Percentiles rank a stretch among this genome's conserved stretches.
These are phyloP conservation scores for Percopsis transmontana DNA, from an alignment of 2,113 vertebrate species.

Conservation along the genomic window DNA sequence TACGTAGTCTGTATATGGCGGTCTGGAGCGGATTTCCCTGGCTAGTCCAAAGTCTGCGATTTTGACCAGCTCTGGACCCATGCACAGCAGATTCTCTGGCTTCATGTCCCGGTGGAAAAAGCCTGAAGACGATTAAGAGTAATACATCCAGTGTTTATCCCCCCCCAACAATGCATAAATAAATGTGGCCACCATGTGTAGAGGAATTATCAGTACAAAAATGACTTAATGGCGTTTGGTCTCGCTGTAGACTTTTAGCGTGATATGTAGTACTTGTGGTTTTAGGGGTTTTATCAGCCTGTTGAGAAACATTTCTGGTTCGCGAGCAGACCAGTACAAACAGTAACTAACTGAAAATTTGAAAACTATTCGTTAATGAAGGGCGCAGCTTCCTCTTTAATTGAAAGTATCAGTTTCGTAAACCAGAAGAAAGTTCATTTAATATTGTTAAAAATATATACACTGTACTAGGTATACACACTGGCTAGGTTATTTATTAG, in stretches of 20 bases:
- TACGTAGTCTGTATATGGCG: constrained; percentile 97
- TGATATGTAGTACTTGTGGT: neutral
- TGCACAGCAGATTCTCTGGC: constrained; percentile 96
- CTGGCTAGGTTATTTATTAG: too few relatives aligned
- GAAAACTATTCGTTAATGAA: too few relatives aligned
- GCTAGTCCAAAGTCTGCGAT: constrained; percentile 98
- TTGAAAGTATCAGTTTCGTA: too few relatives aligned
- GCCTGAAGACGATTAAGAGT: constrained; percentile 68
- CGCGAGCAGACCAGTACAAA: too few relatives aligned
- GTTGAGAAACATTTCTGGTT: neutral
- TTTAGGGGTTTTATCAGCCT: neutral
- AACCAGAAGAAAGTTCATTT: too few relatives aligned
- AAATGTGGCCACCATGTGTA: neutral
- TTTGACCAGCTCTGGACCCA: constrained; percentile 97
- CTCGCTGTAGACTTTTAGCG: too few relatives aligned
- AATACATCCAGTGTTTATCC: neutral
- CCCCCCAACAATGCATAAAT: neutral
- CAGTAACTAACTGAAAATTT: too few relatives aligned
- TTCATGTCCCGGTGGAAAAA: constrained; percentile 99
- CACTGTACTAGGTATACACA: too few relatives aligned
- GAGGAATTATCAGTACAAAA: neutral
- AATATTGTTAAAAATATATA: too few relatives aligned
- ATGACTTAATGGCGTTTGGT: neutral
- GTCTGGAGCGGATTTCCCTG: constrained; percentile 93
- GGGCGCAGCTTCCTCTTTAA: too few relatives aligned